These are phyloP conservation scores for Nebria salina DNA, from an alignment of 2,888 invertebrate genomes.

Conservation along the genomic window DNA sequence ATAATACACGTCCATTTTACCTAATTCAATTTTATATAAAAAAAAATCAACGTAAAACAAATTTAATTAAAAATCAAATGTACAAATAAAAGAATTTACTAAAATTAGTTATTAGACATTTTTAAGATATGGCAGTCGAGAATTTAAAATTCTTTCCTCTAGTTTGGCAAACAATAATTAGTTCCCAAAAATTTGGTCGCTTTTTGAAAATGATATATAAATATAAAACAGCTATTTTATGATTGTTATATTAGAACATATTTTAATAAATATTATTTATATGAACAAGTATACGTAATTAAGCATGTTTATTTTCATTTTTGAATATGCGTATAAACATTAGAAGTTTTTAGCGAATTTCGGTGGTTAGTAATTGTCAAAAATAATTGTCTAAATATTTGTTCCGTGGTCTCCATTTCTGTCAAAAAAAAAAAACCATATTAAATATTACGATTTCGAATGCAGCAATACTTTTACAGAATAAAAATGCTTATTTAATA, in stretches of 20 bases:
- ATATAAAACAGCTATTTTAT: background rate
- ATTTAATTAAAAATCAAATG: background rate
- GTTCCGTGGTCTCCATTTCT: background rate
- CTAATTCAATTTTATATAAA: slow-evolving; percentile 6
- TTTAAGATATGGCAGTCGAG: background rate
- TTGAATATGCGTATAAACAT: background rate
- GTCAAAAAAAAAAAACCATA: background rate
- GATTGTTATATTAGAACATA: background rate
- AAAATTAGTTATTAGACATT: background rate
- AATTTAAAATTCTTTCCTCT: background rate
- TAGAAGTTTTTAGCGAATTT: slow-evolving; percentile 6
- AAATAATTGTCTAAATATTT: slow-evolving; percentile 11
- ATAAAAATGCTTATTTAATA: slow-evolving; percentile 30
- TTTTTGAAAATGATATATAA: background rate
- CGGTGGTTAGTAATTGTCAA: background rate
- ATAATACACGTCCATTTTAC: background rate
- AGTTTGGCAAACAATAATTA: background rate
- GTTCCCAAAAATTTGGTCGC: background rate
- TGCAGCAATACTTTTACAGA: slow-evolving; percentile 27
- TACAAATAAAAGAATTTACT: background rate
- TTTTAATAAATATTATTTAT: background rate
- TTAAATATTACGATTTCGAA: slow-evolving; percentile 4
- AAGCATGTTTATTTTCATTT: background rate
- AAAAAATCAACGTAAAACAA: background rate
- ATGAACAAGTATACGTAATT: background rate